Base-by-base conservation (phyloP, 2,888 invertebrate species). In the Willowsia nigromaculata region DNA sequence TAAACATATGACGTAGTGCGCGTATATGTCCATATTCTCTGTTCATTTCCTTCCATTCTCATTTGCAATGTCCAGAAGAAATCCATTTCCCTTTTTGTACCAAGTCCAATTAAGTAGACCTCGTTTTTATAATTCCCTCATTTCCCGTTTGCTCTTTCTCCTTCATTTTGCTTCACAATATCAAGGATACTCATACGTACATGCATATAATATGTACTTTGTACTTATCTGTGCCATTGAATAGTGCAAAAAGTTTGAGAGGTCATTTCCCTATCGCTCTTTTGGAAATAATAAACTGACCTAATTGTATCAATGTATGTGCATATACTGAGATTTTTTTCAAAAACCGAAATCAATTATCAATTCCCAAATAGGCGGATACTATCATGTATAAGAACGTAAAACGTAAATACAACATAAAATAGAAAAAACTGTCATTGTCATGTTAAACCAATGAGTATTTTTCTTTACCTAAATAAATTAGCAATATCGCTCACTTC, bases 61-160 rank as follows among this genome's bases (percentile, higher is more conserved):
- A 78, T 78, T 53, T 78, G 37, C 53, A 56, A 37, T 78, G 78
- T 78, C 78, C 81, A 62, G 59, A 62, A 40, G 62, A 81, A 81
- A 62, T 43, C 81, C 62, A 53, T 62, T 59, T 62, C 59, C 40
- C 80, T 56, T 56, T 80, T 56, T 78, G 53, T 78, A 78, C 53
- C 56, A 56, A 56, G 53, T 56, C 56, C 78, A 78, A 78, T 78
- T 78, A 56, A 78, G 78, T 56, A 56, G 33, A 53, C 18, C 78
- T 78, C 56, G n/a, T 56, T 27, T 74, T 56, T 53, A 11, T 56
- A 78, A 30, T 33, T 33, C 22, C n/a, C 50, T 15, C n/a, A n/a
- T n/a, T 56, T 56, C 13, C 65, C 76, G n/a, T 30, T 47, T 68
- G 40, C 50, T 80, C 59, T 50, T 18, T 11, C 22, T 59, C 15